A percentile compares a stretch with the other conserved stretches of the same genome.
These are phyloP conservation scores for Hesperia comma DNA, from an alignment of 2,888 invertebrate species.

Conservation along the genomic window DNA sequence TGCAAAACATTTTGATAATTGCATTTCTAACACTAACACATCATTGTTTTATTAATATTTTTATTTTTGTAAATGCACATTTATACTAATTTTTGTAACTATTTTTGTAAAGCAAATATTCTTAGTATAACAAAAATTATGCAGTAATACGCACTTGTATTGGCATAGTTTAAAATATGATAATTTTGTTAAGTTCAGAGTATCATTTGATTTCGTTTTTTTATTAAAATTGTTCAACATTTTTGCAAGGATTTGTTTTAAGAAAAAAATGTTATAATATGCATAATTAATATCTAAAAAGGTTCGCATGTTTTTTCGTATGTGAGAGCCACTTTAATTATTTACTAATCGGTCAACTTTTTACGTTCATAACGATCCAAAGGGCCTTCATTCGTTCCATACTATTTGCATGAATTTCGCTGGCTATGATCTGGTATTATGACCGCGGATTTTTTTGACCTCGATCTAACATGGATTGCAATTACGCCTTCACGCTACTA, in stretches of 20 bases:
- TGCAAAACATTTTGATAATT: neutral
- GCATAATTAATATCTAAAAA: neutral
- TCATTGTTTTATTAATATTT: conserved; percentile 29
- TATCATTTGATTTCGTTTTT: neutral
- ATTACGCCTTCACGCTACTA: conserved; percentile 25
- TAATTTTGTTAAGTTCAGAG: neutral
- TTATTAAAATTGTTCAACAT: neutral
- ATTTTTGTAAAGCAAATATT: neutral
- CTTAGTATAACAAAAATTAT: conserved; percentile 3
- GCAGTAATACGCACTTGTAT: neutral
- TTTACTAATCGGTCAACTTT: conserved; percentile 4
- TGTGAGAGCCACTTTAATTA: neutral
- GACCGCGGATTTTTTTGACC: neutral
- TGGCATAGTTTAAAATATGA: neutral
- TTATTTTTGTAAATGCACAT: conserved; percentile 18
- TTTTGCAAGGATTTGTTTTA: neutral
- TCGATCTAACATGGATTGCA: conserved; percentile 15
- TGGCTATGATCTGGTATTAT: conserved; percentile 20
- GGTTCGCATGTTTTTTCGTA: conserved; percentile 5
- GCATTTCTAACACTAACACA: neutral
- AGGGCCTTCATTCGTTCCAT: conserved; percentile 10
- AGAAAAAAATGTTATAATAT: neutral
- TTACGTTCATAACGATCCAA: neutral
- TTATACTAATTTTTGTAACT: neutral
- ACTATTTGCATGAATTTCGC: conserved; percentile 29